Conservation (phyloP, 2,888 invertebrate genomes). For the Creontiades dilutus region DNA sequence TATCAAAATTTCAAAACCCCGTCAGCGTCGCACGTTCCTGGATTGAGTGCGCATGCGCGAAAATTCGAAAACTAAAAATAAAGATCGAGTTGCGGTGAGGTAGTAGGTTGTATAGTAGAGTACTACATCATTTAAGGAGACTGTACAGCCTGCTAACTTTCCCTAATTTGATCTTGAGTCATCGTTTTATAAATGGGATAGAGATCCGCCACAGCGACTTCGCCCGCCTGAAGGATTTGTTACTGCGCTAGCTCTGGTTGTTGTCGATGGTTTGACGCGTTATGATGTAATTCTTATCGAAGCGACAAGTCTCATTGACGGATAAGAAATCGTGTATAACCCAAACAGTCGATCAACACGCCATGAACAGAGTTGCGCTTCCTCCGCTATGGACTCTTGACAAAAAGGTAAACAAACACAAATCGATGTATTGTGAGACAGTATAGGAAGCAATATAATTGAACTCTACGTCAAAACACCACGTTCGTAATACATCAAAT, state of each 20-base stretch:
- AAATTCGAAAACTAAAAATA: neutral
- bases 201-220: neutral
- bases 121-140: conserved; percentile 92
- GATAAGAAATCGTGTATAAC: conserved; percentile 71
- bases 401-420: neutral
- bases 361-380: conserved; percentile 62
- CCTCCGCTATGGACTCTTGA: neutral
- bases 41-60: neutral
- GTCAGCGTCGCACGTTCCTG: conserved; percentile 9
- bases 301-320: conserved; percentile 26
- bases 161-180: conserved; percentile 78
- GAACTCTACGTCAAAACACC: too few species aligned
- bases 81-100: conserved; percentile 85
- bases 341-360: conserved; percentile 72
- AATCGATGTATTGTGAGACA: too few species aligned
- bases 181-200: neutral
- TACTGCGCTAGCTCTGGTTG: conserved; percentile 44
- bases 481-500: too few species aligned
- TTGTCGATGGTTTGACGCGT: conserved; percentile 71
- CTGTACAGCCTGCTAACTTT: conserved; percentile 99
- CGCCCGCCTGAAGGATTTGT: conserved; percentile 8
- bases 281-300: conserved; percentile 71
- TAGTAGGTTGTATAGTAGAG: conserved; percentile 99
- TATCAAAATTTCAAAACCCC: neutral
- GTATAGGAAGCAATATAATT: too few species aligned